Conservation (phyloP, 2,888 invertebrate species). For the Drosophila cyrtoloma region DNA sequence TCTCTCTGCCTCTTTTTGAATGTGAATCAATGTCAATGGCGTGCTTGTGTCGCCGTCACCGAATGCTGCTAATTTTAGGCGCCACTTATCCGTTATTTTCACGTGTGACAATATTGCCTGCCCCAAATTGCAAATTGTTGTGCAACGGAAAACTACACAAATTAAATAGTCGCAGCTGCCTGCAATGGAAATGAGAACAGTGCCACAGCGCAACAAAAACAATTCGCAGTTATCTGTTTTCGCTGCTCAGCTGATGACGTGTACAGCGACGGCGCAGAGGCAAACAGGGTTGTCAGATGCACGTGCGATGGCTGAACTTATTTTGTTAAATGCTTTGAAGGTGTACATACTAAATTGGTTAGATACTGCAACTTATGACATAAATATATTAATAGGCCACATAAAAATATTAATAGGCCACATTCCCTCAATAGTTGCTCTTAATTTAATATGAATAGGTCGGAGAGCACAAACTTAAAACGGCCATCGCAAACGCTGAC, state of each 20-base stretch:
- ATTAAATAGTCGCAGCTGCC: slow-evolving; percentile 34
- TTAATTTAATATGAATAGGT: neutral
- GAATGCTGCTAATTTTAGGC: slow-evolving; percentile 43
- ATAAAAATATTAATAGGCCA: neutral
- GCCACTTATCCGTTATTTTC: slow-evolving; percentile 42
- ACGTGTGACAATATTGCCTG: slow-evolving; percentile 53
- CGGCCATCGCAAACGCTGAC: slow-evolving; percentile 13
- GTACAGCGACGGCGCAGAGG: slow-evolving; percentile 66
- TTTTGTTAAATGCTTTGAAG: neutral
- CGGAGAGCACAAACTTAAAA: neutral
- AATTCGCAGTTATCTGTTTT: slow-evolving; percentile 34
- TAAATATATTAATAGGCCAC: neutral
- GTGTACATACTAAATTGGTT: neutral
- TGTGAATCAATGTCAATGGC: slow-evolving; percentile 76
- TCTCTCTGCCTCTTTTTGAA: slow-evolving; percentile 51
- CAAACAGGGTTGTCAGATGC: slow-evolving; percentile 56
- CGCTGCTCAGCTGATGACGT: slow-evolving; percentile 74
- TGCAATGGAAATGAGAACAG: slow-evolving; percentile 42
- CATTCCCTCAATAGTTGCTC: neutral
- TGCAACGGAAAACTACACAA: slow-evolving; percentile 29
- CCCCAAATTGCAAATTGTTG: slow-evolving; percentile 43
- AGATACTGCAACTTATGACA: neutral
- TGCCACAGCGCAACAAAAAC: slow-evolving; percentile 50
- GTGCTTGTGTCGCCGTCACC: slow-evolving; percentile 47
- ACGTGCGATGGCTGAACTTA: neutral